Evolutionary conservation across 64 coral and sea anemone genomes (phyloP).

Genomic region (Catalaphyllia jardinei): DNA sequence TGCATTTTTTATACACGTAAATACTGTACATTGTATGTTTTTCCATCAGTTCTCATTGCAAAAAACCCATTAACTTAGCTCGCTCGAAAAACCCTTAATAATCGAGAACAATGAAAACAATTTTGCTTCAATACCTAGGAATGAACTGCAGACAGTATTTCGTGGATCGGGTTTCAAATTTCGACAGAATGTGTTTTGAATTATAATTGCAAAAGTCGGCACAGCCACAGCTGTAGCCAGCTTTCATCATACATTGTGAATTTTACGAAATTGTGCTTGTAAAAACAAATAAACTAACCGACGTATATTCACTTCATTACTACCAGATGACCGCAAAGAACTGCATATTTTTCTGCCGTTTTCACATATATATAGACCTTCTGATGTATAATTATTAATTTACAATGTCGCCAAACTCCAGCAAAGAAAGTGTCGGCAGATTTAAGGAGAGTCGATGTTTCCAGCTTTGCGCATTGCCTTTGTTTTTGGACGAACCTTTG

Average conservation of each 20-base stretch:
- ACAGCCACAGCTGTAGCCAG: too few species aligned
- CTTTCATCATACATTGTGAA: neutral
- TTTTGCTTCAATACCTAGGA: neutral
- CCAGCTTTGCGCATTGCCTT: neutral
- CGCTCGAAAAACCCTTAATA: neutral
- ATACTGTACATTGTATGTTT: neutral
- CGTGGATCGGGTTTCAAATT: neutral
- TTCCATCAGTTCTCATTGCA: too few species aligned
- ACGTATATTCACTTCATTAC: neutral
- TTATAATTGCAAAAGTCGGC: slow-evolving; percentile 1
- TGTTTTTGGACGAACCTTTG: neutral
- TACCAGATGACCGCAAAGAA: neutral
- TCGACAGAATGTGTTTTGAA: neutral
- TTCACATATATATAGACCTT: neutral
- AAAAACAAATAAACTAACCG: neutral
- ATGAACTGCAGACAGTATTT: neutral
- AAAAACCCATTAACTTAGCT: neutral
- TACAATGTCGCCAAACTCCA: neutral
- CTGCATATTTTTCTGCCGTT: neutral
- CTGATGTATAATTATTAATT: neutral
- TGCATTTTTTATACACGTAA: neutral
- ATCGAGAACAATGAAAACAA: neutral
- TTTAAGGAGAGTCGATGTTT: neutral
- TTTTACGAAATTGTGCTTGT: neutral
- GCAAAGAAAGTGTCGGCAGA: neutral